These are phyloP conservation scores for Archegozetes longisetosus DNA, from an alignment of 1,140 invertebrate species.

Conservation along the genomic window DNA sequence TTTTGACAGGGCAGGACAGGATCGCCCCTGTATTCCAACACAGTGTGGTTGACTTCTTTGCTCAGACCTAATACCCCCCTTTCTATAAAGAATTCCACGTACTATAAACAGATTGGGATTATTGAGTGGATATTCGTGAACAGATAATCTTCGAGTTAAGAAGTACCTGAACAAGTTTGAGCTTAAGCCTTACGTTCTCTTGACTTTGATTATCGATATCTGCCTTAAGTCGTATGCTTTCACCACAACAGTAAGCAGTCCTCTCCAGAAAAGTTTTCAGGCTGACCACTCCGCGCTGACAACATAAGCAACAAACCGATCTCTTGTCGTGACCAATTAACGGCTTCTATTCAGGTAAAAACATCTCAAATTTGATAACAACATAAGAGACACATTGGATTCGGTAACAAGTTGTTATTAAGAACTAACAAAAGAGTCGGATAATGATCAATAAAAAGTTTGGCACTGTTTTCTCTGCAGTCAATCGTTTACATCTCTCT, in stretches of 20 bases:
- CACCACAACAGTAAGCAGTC: conserved; percentile 61
- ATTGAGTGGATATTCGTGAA: background rate
- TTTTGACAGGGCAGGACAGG: conserved; percentile 42
- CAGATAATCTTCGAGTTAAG: background rate
- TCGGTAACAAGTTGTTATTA: too few species aligned
- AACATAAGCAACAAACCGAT: conserved; percentile 55
- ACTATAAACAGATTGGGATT: conserved; percentile 31
- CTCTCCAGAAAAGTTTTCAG: conserved; percentile 51
- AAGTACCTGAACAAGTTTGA: conserved; percentile 49
- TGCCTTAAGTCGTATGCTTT: conserved; percentile 53
- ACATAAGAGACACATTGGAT: background rate
- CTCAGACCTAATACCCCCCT: conserved; percentile 55
- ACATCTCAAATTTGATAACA: background rate
- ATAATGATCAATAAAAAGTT: too few species aligned
- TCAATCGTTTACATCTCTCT: too few species aligned
- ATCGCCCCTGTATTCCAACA: conserved; percentile 53
- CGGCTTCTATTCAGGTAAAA: conserved; percentile 43
- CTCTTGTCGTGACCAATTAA: conserved; percentile 48
- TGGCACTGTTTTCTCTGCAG: too few species aligned
- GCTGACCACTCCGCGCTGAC: conserved; percentile 49
- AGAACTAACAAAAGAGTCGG: too few species aligned
- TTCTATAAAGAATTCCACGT: conserved; percentile 64
- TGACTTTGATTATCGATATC: conserved; percentile 62
- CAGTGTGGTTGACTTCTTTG: conserved; percentile 50
- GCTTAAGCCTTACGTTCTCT: conserved; percentile 47